Evolutionary conservation across 2,113 vertebrate species (phyloP).

Genomic region (Cichladusa arquata): DNA sequence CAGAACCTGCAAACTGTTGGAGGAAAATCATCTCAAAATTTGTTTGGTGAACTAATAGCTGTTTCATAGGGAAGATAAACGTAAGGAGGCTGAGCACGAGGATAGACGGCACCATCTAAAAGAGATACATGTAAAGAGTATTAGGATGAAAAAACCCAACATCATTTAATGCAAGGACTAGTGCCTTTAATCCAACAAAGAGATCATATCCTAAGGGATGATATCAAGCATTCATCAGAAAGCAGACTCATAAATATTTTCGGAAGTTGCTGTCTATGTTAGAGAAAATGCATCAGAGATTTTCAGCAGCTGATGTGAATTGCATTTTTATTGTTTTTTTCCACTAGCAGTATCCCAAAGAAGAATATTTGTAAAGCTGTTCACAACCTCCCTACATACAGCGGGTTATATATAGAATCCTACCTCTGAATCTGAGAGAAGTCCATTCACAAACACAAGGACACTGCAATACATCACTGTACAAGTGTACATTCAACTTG

Average conservation of each 20-base stretch:
- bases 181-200: slow-evolving; percentile 57
- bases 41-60: slow-evolving; percentile 16
- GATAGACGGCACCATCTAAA: slow-evolving; percentile 13
- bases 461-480: not conserved
- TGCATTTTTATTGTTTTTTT: not conserved
- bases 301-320: slow-evolving; percentile 21
- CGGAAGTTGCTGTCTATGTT: slow-evolving; percentile 28
- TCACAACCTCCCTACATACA: not conserved
- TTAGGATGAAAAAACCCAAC: slow-evolving; percentile 11
- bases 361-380: not conserved
- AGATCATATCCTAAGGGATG: slow-evolving; percentile 58
- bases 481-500: not conserved
- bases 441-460: slow-evolving; percentile 5
- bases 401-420: not conserved
- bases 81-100: not conserved
- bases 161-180: slow-evolving; percentile 33
- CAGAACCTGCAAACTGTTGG: slow-evolving; percentile 19
- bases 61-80: slow-evolving; percentile 40
- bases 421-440: slow-evolving; percentile 5
- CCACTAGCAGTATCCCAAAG: not conserved
- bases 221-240: slow-evolving; percentile 59
- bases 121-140: slow-evolving; percentile 36
- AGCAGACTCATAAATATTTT: slow-evolving; percentile 49
- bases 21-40: slow-evolving; percentile 43
- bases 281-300: slow-evolving; percentile 27